phyloP scores from a whole-genome alignment of 2,113 vertebrate genomes.

The Cryptotis parvus region DNA sequence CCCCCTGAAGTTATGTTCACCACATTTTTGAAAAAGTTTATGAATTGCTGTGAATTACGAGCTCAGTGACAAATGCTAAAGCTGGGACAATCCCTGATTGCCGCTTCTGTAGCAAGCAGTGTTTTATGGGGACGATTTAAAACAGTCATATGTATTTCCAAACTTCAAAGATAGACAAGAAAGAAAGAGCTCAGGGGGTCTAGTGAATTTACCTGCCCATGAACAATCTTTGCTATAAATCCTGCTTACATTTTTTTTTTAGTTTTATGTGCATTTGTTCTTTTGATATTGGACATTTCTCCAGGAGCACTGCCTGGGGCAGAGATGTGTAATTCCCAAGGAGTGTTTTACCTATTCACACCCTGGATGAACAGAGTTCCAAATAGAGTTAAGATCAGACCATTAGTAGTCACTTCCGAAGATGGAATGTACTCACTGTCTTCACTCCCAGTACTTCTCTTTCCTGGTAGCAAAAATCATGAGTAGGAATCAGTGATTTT shows the following conservation, averaged over 20 bases:
- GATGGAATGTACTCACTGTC: neutral
- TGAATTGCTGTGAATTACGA: conserved; percentile 82
- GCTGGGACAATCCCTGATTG: conserved; percentile 78
- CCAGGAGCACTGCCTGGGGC: conserved; percentile 27
- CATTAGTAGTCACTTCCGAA: neutral
- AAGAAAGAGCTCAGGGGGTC: conserved; percentile 47
- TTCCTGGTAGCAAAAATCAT: neutral
- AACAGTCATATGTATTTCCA: conserved; percentile 74
- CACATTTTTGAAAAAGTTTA: conserved; percentile 82
- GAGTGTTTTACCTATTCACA: conserved; percentile 35
- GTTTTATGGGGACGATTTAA: conserved; percentile 79
- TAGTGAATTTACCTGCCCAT: conserved; percentile 61
- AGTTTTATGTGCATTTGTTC: conserved; percentile 68
- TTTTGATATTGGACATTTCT: conserved; percentile 62
- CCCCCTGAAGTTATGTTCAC: conserved; percentile 82
- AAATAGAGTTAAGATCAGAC: conserved; percentile 10
- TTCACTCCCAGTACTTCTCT: neutral
- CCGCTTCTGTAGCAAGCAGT: conserved; percentile 63
- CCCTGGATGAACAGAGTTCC: conserved; percentile 9
- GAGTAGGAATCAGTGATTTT: neutral
- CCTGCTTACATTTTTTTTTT: conserved; percentile 67
- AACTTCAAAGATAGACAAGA: conserved; percentile 75
- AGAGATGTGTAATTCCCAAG: neutral
- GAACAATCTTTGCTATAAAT: conserved; percentile 74
- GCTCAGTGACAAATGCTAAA: conserved; percentile 69